Base-by-base conservation (phyloP, 1,140 invertebrate species). In the Dufourea novaeangliae region DNA sequence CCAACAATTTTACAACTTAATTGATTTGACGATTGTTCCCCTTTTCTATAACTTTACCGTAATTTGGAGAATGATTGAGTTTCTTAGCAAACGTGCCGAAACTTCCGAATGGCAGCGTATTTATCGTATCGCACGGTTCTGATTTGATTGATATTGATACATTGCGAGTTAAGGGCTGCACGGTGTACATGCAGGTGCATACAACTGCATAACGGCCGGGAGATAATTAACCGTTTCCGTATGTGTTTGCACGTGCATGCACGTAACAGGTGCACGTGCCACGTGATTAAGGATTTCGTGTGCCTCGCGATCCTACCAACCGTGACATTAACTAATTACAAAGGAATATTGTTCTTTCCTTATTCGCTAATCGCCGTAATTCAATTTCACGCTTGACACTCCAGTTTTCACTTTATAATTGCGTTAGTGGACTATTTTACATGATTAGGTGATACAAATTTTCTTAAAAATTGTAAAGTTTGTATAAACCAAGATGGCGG, bases 151-250 rank as follows among this genome's bases (percentile, higher is more conserved):
- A 68, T 75, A 75, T 37, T 37, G 73, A 69, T 75, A 59, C 37
- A 69, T 67, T 37, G 39, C 52, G 14, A 75, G 73, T 76, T 80
- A 80, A 82, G 75, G 79, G 56, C 72, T 57, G 56, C 62, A 63
- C 34, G 67, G 54, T 61, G 61, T 32, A 46, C 54, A 52, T 54
- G 32, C 68, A 57, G 61, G 29, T 76, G 73, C 54, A 52, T n/a
- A 39, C 25, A 63, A 69, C 68, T 50, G 52, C 74, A 69, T 63
- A 76, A 78, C 74, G 68, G 17, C 68, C 46, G 32, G 20, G 17
- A 32, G 63, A 72, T 78, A 83, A 83, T 83, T 83, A 82, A 82
- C 78, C 52, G 50, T 62, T 32, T 17, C 0, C 17, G 68, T 70
- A 32, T 62, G 27, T 39, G 32, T 56, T 62, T 41, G 68, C 29